Conservation (phyloP, 1,140 invertebrate species). For the Potamilus streckersoni region DNA sequence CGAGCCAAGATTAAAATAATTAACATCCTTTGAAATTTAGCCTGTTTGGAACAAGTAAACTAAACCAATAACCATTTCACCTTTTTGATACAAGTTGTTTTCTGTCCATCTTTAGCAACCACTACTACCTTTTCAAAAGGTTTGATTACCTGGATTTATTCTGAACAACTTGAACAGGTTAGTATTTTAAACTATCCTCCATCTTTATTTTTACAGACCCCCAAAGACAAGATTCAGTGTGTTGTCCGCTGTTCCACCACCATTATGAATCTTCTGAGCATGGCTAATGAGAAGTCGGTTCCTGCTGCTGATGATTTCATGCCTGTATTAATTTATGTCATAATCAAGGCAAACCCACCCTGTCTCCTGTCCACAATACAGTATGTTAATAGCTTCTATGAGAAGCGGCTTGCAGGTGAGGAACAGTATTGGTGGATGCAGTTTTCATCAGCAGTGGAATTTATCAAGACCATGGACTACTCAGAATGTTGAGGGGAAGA, state of each 20-base stretch:
- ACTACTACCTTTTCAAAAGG: too few species aligned
- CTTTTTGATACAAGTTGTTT: too few species aligned
- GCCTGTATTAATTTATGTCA: conserved; percentile 95
- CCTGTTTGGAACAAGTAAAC: too few species aligned
- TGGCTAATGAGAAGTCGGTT: conserved; percentile 82
- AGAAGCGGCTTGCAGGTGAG: conserved; percentile 85
- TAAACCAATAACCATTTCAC: too few species aligned
- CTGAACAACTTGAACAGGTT: too few species aligned
- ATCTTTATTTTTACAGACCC: conserved; percentile 73
- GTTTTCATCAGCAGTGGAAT: conserved; percentile 95
- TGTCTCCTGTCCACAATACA: conserved; percentile 96
- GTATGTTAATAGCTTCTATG: conserved; percentile 94
- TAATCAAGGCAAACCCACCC: conserved; percentile 96
- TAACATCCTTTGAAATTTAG: too few species aligned
- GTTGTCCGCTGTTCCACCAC: conserved; percentile 86
- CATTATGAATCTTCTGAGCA: conserved; percentile 91
- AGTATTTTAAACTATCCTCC: background rate
- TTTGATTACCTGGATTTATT: too few species aligned
- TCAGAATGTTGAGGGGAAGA: background rate
- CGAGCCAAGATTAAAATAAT: too few species aligned
- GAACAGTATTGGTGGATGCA: conserved; percentile 99
- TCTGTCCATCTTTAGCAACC: too few species aligned
- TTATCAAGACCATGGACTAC: conserved; percentile 98
- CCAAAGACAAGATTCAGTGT: conserved; percentile 92
- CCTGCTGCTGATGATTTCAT: conserved; percentile 97